Evolutionary conservation across 2,113 vertebrate genomes (phyloP), one percentile per base, ranked within the genome.

Genomic region (Sylvicapra grimmia): DNA sequence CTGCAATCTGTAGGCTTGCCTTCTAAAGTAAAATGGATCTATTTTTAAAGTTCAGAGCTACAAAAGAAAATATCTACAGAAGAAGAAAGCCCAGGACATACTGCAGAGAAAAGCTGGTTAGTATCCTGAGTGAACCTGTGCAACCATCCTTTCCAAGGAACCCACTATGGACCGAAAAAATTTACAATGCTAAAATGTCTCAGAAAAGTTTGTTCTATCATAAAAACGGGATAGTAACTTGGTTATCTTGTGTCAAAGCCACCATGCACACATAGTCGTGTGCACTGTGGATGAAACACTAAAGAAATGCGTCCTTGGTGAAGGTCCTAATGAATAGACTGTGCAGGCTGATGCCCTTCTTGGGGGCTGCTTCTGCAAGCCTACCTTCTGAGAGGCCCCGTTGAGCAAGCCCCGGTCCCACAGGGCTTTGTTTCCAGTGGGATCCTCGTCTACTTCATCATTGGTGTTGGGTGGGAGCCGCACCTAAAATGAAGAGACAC

Each of bases 401-500:
- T 99, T 99, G 18, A 99, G 99, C 27, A 99, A 99, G 1, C 99
- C 99, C 40, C 99, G 98, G 98, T 99, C 99, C 99, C 99, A 99
- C 33, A 99, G 98, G 1, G 99, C 99, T 98, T 99, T 99, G 99
- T 99, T 99, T 96, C 99, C 99, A 1, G 99, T 99, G 31, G 99
- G 99, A 97, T 99, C 99, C 96, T 99, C 99, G 89, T 99, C 99
- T 29, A 99, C 99, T 86, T 99, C 99, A 36, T 99, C 99, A 0
- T 99, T 99, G 54, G 99, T 99, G 98, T 99, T 99, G 86, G 99
- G 99, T 9, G 99, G 99, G 51, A 99, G 98, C 54, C 99, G 99
- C 61, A 99, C 99, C 99, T 99, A 95, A 0, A 29, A 90, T 23
- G 19, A 92, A 92, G 56, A 47, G 44, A 96, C 27, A 97, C 7